Base-by-base conservation (phyloP, 2,888 invertebrate species). In the Zygogramma bicolorata region DNA sequence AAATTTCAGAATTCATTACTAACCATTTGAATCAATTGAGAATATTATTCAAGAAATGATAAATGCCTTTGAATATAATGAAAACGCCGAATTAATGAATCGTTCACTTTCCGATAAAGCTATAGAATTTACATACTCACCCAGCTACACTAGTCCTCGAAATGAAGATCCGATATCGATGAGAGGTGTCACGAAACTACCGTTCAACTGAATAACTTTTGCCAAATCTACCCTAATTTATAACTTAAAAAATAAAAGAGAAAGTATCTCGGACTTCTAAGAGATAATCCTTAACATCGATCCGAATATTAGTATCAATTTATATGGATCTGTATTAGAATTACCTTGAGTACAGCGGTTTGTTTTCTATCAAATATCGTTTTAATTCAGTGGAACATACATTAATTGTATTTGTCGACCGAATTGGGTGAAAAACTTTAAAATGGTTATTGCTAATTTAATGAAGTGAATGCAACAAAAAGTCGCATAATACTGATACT, bases 351-450 rank as follows among this genome's bases (percentile, higher is more conserved):
- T n/a, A n/a, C 53, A 18, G 8, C 20, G 18, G n/a, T n/a, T 20
- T 18, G 46, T 46, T 46, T 46, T 46, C 1, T 18, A 20, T 46
- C 46, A 20, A 53, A 53, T 53, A 53, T 53, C 53, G 6, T 25
- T 53, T 27, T 3, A n/a, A 53, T 53, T 27, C 25, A 53, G 25
- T n/a, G 10, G 15, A 25, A 27, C 15, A 25, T 53, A 6, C 13
- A 22, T 4, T 53, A n/a, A n/a, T n/a, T n/a, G 7, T 53, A 27
- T 6, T 4, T 53, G 25, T 53, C 25, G 22, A 27, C 25, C 5
- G 15, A 53, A 53, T 53, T n/a, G 27, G 53, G 53, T 53, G n/a
- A 25, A 53, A 53, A 53, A 53, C n/a, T 53, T 13, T 53, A 27
- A 27, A 25, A 53, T n/a, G 4, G 25, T 10, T 25, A 25, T 22